These are phyloP conservation scores for Synchiropus splendidus DNA, from an alignment of 2,113 vertebrate species.

Conservation along the genomic window DNA sequence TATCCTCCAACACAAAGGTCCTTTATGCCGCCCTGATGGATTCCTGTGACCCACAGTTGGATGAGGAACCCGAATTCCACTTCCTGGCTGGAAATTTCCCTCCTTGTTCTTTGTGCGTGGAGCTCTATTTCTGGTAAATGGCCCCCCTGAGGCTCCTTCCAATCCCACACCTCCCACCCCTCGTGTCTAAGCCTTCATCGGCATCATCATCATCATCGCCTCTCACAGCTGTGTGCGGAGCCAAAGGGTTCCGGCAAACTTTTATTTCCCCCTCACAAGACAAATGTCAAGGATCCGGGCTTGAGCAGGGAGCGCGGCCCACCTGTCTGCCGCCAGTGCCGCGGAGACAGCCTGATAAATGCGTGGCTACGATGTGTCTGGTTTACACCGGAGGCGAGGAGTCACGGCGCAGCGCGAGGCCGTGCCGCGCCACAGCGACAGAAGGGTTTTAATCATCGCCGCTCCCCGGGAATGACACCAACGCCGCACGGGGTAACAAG, in stretches of 20 bases:
- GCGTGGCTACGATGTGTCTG: slow-evolving; percentile 52
- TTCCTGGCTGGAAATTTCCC: too few relatives aligned
- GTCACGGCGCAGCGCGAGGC: slow-evolving; percentile 41
- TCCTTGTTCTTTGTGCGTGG: slow-evolving; percentile 43
- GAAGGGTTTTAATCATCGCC: slow-evolving; percentile 64
- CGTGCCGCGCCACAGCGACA: slow-evolving; percentile 36
- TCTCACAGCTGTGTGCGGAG: slow-evolving; percentile 32
- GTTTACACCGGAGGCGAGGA: slow-evolving; percentile 53
- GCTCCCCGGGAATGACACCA: slow-evolving; percentile 61
- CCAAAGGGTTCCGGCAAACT: slow-evolving; percentile 37
- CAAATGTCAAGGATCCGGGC: slow-evolving; percentile 59
- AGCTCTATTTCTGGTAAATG: slow-evolving; percentile 38
- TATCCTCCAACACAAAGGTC: too few relatives aligned
- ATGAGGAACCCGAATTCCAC: too few relatives aligned
- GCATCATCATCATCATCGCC: slow-evolving; percentile 51
- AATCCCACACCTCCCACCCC: too few relatives aligned
- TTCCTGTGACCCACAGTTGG: too few relatives aligned
- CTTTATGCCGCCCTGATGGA: too few relatives aligned
- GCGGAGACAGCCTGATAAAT: slow-evolving; percentile 63
- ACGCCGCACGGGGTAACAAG: slow-evolving; percentile 47
- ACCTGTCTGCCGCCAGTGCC: slow-evolving; percentile 54
- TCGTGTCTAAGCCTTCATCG: slow-evolving; percentile 55
- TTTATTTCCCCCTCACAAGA: slow-evolving; percentile 53
- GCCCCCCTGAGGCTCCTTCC: slow-evolving; percentile 41
- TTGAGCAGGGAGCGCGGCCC: slow-evolving; percentile 43